Evolutionary conservation across 1,140 invertebrate genomes (phyloP).

Genomic region (Drosophila obscura): DNA sequence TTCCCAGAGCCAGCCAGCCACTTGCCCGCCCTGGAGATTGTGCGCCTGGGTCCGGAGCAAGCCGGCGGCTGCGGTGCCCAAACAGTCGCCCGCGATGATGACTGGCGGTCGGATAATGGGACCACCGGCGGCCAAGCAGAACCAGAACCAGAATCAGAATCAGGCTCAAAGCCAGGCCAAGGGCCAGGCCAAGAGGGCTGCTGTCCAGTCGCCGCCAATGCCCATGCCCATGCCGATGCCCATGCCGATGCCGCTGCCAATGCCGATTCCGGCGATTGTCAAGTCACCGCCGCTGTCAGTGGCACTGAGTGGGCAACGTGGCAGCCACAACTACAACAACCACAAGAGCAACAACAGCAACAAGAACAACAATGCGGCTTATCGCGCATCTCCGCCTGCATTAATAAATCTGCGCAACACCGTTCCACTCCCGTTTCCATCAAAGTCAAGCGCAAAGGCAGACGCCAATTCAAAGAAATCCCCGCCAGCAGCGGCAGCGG

Average conservation of each 20-base stretch:
- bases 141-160: no score
- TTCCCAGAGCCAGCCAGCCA: slow-evolving; percentile 18
- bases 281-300: slow-evolving; percentile 70
- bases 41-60: slow-evolving; percentile 48
- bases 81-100: slow-evolving; percentile 6
- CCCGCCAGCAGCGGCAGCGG: slow-evolving; percentile 19
- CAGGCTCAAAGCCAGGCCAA: slow-evolving; percentile 5
- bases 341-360: slow-evolving; percentile 22
- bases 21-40: slow-evolving; percentile 69
- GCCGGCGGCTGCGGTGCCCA: slow-evolving; percentile 23
- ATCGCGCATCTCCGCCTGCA: slow-evolving; percentile 78
- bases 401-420: slow-evolving; percentile 73
- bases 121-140: slow-evolving; percentile 49
- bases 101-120: slow-evolving; percentile 43
- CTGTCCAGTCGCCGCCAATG: slow-evolving; percentile 14
- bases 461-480: slow-evolving; percentile 60
- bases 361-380: slow-evolving; percentile 49
- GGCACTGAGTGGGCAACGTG: slow-evolving; percentile 43
- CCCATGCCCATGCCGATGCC: slow-evolving; percentile 42
- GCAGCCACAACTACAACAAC: slow-evolving; percentile 9
- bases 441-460: slow-evolving; percentile 53
- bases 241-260: slow-evolving; percentile 49
- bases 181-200: slow-evolving; percentile 32
- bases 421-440: slow-evolving; percentile 50
- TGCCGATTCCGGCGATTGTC: slow-evolving; percentile 57